Conservation (phyloP, 2,113 vertebrate species). For the Petrocephalus zakoni region DNA sequence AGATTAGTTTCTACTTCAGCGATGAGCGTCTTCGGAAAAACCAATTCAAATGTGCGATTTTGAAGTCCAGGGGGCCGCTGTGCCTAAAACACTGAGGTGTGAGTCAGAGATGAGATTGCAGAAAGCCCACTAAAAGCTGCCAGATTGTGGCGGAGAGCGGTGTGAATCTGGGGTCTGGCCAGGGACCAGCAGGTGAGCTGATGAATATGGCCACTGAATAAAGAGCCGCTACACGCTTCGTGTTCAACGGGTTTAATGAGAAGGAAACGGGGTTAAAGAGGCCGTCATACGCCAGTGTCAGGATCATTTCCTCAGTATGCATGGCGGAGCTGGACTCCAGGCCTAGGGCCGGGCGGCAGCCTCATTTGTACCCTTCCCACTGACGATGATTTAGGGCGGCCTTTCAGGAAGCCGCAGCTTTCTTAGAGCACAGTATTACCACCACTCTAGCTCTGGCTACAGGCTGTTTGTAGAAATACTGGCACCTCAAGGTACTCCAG, state of each 20-base stretch:
- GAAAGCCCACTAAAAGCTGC: constrained; percentile 9
- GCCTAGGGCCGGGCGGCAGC: background rate
- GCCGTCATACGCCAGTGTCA: background rate
- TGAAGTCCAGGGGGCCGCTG: background rate
- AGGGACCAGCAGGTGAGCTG: constrained; percentile 2
- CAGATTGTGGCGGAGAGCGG: background rate
- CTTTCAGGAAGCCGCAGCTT: background rate
- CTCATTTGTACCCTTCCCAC: background rate
- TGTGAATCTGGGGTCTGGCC: constrained; percentile 2
- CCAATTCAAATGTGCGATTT: background rate
- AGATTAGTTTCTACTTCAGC: background rate
- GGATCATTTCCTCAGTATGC: background rate
- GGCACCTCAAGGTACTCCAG: constrained; percentile 5
- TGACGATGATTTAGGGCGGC: background rate
- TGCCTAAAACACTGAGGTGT: background rate
- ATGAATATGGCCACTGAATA: constrained; percentile 15
- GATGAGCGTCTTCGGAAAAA: background rate
- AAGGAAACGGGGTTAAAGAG: constrained; percentile 14
- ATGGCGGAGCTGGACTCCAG: background rate
- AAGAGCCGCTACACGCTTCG: background rate
- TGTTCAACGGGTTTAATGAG: constrained; percentile 16
- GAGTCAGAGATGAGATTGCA: background rate
- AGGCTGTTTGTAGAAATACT: constrained; percentile 9
- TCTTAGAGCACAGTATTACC: background rate
- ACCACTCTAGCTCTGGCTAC: background rate